Evolutionary conservation across 2,888 invertebrate genomes (phyloP).

Genomic region (Caenorhabditis imperialis): DNA sequence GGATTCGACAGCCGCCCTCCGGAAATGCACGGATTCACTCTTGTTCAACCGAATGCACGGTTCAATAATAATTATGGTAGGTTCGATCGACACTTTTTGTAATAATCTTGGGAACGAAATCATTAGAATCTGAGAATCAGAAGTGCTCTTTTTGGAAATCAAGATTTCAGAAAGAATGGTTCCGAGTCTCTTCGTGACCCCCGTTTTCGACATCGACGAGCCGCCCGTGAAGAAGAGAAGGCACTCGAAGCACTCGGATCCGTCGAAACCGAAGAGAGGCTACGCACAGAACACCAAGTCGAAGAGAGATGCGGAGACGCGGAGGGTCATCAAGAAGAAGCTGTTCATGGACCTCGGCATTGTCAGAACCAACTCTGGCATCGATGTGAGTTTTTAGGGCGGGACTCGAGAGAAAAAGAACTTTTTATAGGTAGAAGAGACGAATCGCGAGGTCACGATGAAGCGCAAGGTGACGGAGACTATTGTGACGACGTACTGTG

Average conservation of each 20-base stretch:
- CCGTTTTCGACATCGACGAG: conserved; percentile 1
- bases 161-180: conserved; percentile 8
- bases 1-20: background rate
- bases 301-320: conserved; percentile 12
- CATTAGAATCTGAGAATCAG: no score
- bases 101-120: no score
- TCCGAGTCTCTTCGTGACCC: conserved; percentile 10
- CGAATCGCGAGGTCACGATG: conserved; percentile 47
- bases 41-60: conserved; percentile 31
- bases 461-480: conserved; percentile 48
- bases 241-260: background rate
- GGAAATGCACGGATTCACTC: conserved; percentile 7
- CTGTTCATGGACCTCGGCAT: conserved; percentile 53
- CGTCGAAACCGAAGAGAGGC: background rate
- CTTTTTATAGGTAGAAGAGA: conserved; percentile 30
- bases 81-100: no score
- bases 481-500: conserved; percentile 50
- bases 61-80: conserved; percentile 11
- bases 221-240: background rate
- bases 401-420: background rate
- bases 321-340: conserved; percentile 49
- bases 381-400: conserved; percentile 33
- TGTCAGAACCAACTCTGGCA: conserved; percentile 43
- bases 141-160: no score
- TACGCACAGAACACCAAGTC: background rate